Base-by-base conservation (phyloP, 1,140 invertebrate genomes). In the Coenobita brevimanus region DNA sequence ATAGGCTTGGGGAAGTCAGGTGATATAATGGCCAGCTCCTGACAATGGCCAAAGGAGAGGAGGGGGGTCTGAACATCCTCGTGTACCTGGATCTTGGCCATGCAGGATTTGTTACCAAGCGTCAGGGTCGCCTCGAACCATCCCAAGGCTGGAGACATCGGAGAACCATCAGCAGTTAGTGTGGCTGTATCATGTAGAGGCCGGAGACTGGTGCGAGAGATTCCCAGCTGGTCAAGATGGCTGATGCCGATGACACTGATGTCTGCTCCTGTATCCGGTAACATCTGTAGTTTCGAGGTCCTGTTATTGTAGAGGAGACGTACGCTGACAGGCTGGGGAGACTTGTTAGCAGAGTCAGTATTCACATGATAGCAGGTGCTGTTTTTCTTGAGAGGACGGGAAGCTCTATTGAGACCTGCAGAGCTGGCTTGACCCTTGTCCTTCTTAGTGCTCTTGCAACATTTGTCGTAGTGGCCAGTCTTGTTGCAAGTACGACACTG, bases 211-310 rank as follows among this genome's bases (percentile, higher is more conserved):
- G 30, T 76, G 33, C 27, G 3, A 50, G 76, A 50, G 33, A 54
- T 54, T 3, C 15, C n/a, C 24, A 79, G 50, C 8, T 3, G 24
- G 46, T 24, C 46, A n/a, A 57, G 46, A 27, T 79, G 46, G 50
- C 15, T 46, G 13, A 24, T 24, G 43, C 76, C 27, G 27, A 73
- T 73, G 21, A 73, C 71, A 8, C 27, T 73, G 71, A 73, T 33
- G 71, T 73, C 71, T 4, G 71, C 71, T 17, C 71, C 71, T n/a
- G 71, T 73, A 36, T 41, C 71, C 38, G 71, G 71, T 30, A 73
- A 33, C 36, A 73, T 73, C 8, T 73, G 71, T 24, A 73, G 71
- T n/a, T 41, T 8, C 2, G 71, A 73, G 30, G 71, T 73, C 6
- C 21, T 30, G 24, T 36, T 36, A 21, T 36, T 36, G 3, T 73